phyloP scores from a whole-genome alignment of 2,888 invertebrate species.

The Chrysina gloriosa region DNA sequence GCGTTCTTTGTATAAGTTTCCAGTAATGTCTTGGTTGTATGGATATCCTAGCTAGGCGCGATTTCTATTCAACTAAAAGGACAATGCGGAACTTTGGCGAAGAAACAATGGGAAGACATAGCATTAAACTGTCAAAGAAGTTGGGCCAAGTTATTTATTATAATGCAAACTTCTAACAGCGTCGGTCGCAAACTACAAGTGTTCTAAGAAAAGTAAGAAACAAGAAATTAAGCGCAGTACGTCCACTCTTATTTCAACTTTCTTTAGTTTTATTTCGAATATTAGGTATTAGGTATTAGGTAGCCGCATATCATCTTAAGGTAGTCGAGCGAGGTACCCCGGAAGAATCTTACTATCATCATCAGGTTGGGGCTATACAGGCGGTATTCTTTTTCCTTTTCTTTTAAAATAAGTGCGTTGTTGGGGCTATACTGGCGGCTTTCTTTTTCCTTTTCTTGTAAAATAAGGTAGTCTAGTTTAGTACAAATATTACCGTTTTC shows the following conservation, averaged over 20 bases:
- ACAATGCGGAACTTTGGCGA: constrained; percentile 45
- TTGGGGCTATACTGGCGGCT: no score
- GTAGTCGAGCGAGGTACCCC: no score
- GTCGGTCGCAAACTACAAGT: neutral
- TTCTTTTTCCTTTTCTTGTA: no score
- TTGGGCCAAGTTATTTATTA: constrained; percentile 53
- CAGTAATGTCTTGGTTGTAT: constrained; percentile 22
- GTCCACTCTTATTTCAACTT: neutral
- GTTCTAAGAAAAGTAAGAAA: neutral
- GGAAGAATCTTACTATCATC: no score
- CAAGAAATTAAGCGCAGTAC: neutral
- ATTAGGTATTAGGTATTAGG: no score
- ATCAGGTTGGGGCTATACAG: no score
- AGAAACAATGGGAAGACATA: constrained; percentile 51
- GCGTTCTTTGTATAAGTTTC: constrained; percentile 25
- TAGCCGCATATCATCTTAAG: no score
- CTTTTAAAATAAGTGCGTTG: no score
- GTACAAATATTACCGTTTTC: no score
- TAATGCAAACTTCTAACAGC: constrained; percentile 46
- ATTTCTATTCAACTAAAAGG: constrained; percentile 41
- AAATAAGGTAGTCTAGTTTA: no score
- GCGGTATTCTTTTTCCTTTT: no score
- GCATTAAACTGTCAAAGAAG: constrained; percentile 53
- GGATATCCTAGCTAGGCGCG: constrained; percentile 31
- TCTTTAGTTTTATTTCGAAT: neutral